Evolutionary conservation across 2,113 vertebrate species (phyloP).

Genomic region (Zosterops pallidus): DNA sequence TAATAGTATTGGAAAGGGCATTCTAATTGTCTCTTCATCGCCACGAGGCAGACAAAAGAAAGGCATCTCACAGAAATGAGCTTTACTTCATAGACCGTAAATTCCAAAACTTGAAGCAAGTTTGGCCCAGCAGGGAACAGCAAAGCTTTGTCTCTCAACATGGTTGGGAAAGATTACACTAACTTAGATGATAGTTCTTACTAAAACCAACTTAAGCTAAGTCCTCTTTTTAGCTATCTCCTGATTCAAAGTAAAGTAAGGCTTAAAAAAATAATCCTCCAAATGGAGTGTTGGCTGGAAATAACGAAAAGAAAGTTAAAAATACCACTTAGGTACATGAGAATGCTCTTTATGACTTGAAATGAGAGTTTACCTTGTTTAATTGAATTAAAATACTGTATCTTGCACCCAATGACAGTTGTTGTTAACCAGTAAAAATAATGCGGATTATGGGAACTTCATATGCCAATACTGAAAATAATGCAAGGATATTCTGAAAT

Average conservation of each 20-base stretch:
- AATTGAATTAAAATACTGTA: slow-evolving; percentile 41
- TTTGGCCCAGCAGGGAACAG: slow-evolving; percentile 33
- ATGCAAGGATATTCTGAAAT: slow-evolving; percentile 25
- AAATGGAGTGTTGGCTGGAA: slow-evolving; percentile 41
- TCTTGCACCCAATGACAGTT: background rate
- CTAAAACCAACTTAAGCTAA: background rate
- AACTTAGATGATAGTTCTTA: background rate
- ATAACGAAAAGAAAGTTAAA: slow-evolving; percentile 28
- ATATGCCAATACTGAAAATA: slow-evolving; percentile 21
- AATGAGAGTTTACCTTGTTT: background rate
- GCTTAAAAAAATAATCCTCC: slow-evolving; percentile 47
- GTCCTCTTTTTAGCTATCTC: slow-evolving; percentile 44
- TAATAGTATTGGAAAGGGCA: slow-evolving; percentile 59
- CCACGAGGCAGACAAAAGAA: slow-evolving; percentile 10
- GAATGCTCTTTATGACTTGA: background rate
- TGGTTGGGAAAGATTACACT: slow-evolving; percentile 21
- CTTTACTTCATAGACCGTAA: slow-evolving; percentile 5
- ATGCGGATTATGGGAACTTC: slow-evolving; percentile 22
- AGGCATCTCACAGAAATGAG: background rate
- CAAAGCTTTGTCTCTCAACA: slow-evolving; percentile 40
- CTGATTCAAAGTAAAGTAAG: slow-evolving; percentile 33
- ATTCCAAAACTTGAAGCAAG: slow-evolving; percentile 33
- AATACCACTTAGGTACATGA: slow-evolving; percentile 24
- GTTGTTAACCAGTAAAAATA: slow-evolving; percentile 31
- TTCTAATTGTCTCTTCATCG: slow-evolving; percentile 31